Evolutionary conservation across 2,797 vertebrate genomes (phyloP).

Genomic region (Sitta carolinensis): DNA sequence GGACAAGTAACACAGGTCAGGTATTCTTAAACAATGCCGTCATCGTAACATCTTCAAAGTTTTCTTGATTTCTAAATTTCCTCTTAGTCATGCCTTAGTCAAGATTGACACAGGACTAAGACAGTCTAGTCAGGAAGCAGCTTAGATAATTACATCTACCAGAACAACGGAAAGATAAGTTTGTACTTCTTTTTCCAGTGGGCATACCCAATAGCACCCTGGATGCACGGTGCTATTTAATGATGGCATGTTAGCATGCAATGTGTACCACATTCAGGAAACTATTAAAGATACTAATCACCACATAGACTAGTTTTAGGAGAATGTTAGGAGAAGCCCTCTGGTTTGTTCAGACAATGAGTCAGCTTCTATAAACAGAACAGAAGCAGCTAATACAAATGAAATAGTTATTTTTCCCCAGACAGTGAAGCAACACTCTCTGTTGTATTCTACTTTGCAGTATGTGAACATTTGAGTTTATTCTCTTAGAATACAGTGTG

Average conservation of each 20-base stretch:
- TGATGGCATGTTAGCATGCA: background rate
- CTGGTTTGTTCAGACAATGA: conserved; percentile 59
- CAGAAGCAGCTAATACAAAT: conserved; percentile 73
- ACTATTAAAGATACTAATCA: conserved; percentile 21
- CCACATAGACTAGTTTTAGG: conserved; percentile 13
- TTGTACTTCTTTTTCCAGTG: background rate
- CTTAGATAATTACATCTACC: background rate
- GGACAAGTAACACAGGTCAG: background rate
- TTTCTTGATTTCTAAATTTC: background rate
- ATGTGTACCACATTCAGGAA: conserved; percentile 5
- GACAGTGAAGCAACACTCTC: conserved; percentile 63
- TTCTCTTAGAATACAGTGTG: background rate
- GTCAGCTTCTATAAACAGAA: conserved; percentile 68
- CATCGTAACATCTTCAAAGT: background rate
- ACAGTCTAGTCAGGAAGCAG: background rate
- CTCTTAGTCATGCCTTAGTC: conserved; percentile 30
- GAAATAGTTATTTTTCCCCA: conserved; percentile 72
- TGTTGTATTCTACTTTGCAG: conserved; percentile 41
- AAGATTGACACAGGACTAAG: background rate
- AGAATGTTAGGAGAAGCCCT: conserved; percentile 50
- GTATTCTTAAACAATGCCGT: background rate
- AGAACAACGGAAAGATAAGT: background rate
- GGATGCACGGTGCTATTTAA: background rate
- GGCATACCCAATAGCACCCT: background rate
- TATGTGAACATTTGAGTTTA: conserved; percentile 51